phyloP scores from a whole-genome alignment of 2,797 vertebrate species.

The Arnoldichthys spilopterus region DNA sequence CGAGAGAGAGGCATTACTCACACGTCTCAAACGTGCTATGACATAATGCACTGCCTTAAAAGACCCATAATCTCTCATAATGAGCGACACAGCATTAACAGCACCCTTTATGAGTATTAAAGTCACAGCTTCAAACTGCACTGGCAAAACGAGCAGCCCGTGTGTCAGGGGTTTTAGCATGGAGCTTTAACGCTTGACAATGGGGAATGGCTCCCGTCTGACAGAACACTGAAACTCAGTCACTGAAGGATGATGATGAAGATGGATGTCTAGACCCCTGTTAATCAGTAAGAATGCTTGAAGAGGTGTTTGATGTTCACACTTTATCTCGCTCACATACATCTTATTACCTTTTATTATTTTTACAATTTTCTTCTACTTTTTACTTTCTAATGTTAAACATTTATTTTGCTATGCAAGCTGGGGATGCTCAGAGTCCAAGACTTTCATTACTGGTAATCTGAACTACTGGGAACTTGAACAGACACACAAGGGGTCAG shows the following conservation, averaged over 20 bases:
- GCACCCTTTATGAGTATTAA: background rate
- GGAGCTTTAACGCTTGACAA: background rate
- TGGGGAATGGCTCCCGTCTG: background rate
- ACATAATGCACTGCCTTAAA: slow-evolving; percentile 24
- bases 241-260: slow-evolving; percentile 19
- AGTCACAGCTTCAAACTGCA: background rate
- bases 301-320: background rate
- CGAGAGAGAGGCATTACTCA: slow-evolving; percentile 44
- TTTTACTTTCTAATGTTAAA: no score
- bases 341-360: no score
- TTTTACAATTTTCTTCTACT: no score
- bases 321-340: no score
- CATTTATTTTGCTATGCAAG: no score
- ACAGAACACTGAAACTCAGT: background rate
- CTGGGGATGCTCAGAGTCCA: no score
- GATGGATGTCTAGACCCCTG: background rate
- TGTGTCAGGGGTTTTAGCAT: slow-evolving; percentile 3
- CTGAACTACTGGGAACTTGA: no score
- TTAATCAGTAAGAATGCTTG: background rate
- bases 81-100: slow-evolving; percentile 4
- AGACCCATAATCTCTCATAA: slow-evolving; percentile 22
- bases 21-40: background rate
- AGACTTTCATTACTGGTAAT: no score
- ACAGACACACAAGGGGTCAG: no score
- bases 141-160: background rate